phyloP scores from a whole-genome alignment of 2,888 invertebrate species.

The Drosophila merina region DNA sequence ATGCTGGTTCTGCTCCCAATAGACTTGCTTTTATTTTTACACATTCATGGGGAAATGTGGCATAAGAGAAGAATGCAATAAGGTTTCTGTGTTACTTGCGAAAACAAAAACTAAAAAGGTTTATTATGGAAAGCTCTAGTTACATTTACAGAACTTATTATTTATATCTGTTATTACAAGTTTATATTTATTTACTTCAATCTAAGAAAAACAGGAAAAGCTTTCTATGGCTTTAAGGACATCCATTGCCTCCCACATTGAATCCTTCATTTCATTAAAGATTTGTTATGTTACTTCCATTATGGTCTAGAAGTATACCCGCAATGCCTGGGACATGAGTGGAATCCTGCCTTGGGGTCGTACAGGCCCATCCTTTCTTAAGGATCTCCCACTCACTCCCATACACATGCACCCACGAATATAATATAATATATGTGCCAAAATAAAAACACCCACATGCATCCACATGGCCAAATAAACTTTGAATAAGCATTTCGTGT shows the following conservation, averaged over 20 bases:
- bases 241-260: background rate
- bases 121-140: too few species aligned
- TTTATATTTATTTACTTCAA: background rate
- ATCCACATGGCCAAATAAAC: conserved; percentile 64
- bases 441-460: conserved; percentile 11
- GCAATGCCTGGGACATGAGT: conserved; percentile 53
- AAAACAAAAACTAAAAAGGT: background rate
- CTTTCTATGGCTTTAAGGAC: background rate
- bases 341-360: conserved; percentile 47
- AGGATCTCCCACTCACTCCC: conserved; percentile 3
- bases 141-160: too few species aligned
- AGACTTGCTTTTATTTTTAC: conserved; percentile 65
- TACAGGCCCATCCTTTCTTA: conserved; percentile 21
- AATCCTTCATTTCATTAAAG: background rate
- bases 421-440: conserved; percentile 12
- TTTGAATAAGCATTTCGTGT: conserved; percentile 77
- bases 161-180: background rate
- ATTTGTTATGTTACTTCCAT: conserved; percentile 6
- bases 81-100: background rate
- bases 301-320: conserved; percentile 49
- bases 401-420: conserved; percentile 19
- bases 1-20: conserved; percentile 51
- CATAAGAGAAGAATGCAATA: background rate
- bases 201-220: background rate
- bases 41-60: conserved; percentile 10